Percentiles rank a stretch among this genome's conserved stretches.
These are phyloP conservation scores for Alviniconcha marisindica DNA, from an alignment of 1,140 invertebrate species.

Conservation along the genomic window DNA sequence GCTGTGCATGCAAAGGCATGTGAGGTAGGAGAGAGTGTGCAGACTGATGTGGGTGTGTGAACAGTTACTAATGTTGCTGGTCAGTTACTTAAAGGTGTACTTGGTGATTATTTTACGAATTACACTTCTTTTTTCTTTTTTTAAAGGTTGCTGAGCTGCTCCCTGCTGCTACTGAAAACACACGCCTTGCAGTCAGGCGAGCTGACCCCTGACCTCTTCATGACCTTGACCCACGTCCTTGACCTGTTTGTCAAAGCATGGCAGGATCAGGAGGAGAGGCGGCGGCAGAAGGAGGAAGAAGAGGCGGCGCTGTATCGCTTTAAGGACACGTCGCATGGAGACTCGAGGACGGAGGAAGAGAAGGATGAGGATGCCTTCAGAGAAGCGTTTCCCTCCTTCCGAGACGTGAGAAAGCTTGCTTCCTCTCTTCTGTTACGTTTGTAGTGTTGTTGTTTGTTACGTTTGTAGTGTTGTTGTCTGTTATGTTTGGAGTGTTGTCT, in stretches of 20 bases:
- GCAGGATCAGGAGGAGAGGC: constrained; percentile 85
- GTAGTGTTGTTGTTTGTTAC: background rate
- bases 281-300: constrained; percentile 83
- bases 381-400: constrained; percentile 86
- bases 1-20: too few species aligned
- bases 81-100: too few species aligned
- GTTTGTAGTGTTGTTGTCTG: constrained; percentile 4
- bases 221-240: constrained; percentile 59
- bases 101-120: too few species aligned
- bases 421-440: too few species aligned
- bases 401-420: constrained; percentile 75
- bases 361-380: constrained; percentile 83
- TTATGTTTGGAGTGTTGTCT: background rate
- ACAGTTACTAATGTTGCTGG: too few species aligned
- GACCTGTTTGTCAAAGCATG: constrained; percentile 81
- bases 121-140: too few species aligned
- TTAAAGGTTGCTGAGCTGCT: constrained; percentile 64
- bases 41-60: too few species aligned
- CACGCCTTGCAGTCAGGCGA: constrained; percentile 55
- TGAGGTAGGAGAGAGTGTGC: too few species aligned
- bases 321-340: constrained; percentile 77
- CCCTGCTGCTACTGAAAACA: constrained; percentile 54
- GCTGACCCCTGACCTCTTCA: constrained; percentile 52
- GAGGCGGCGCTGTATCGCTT: constrained; percentile 89
- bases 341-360: constrained; percentile 84